Evolutionary conservation across 2,888 invertebrate species (phyloP), one percentile per base, ranked within the genome.

Genomic region (Chrysolina americana): DNA sequence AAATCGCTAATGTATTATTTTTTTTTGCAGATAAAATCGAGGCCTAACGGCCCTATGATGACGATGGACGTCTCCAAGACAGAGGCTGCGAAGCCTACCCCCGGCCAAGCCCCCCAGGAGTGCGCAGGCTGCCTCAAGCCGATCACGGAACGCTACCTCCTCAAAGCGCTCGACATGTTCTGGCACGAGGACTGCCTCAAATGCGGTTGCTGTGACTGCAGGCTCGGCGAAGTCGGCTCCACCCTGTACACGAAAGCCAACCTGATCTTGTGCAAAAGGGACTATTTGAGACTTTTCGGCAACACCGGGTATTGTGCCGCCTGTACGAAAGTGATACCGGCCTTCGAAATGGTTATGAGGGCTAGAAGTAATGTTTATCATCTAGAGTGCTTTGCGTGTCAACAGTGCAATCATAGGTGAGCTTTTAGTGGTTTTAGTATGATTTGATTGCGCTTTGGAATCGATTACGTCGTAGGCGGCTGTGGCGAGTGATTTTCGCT

Each of bases 141-240:
- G 85, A 98, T 98, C 86, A 95, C 95, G 48, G 98, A 97, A 88
- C 92, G 96, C 83, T 97, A 93, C 88, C 91, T 98, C 81, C 92
- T 98, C 85, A 96, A 96, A 88, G 98, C 98, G 2, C 89, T 98
- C 85, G 98, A 98, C 88, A 93, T 96, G 89, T 94, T 94, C 86
- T 98, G 98, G 98, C 98, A 98, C 88, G 98, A 98, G 88, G 98
- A 98, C 89, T 98, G 98, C 88, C 92, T 98, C 76, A 98, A 98
- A 89, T 97, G 97, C 87, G 96, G 97, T 82, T 98, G 98, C 90
- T 98, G 98, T 89, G 97, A 98, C 89, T 98, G 98, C 87, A 92
- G 98, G 70, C 92, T 98, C 74, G 98, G 98, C 21, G 98, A 98
- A 88, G 98, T 98, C 65, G 98, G 98, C 23, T 96, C 96, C 78